Percentiles rank a stretch among this genome's conserved stretches.
These are phyloP conservation scores for Cryptocephalus primarius DNA, from an alignment of 2,888 invertebrate genomes.

Conservation along the genomic window DNA sequence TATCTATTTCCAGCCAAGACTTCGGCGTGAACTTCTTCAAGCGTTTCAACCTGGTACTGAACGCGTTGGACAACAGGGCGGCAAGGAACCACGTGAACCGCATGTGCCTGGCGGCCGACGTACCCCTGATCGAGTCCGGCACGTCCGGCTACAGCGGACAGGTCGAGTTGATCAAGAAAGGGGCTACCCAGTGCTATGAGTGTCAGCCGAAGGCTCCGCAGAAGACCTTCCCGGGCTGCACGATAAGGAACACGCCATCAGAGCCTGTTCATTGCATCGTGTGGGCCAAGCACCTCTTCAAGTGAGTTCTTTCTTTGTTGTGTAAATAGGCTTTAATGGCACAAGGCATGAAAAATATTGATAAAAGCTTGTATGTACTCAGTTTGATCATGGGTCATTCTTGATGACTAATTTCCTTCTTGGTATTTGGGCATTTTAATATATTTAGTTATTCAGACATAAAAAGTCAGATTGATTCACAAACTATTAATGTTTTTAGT, in stretches of 20 bases:
- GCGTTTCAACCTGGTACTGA: slow-evolving; percentile 83
- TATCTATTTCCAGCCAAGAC: slow-evolving; percentile 54
- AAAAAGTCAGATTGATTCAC: too few relatives aligned
- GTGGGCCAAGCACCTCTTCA: slow-evolving; percentile 98
- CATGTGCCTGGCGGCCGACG: slow-evolving; percentile 91
- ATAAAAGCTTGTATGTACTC: too few relatives aligned
- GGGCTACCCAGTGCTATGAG: slow-evolving; percentile 91
- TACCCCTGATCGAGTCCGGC: slow-evolving; percentile 94
- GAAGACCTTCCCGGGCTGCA: slow-evolving; percentile 94
- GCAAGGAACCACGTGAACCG: slow-evolving; percentile 98
- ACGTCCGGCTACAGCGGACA: slow-evolving; percentile 97
- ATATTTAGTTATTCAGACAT: too few relatives aligned
- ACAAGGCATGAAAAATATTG: too few relatives aligned
- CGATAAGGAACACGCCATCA: slow-evolving; percentile 97
- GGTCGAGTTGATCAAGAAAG: slow-evolving; percentile 78
- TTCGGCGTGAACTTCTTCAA: slow-evolving; percentile 89
- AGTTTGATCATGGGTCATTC: too few relatives aligned
- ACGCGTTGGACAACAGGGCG: slow-evolving; percentile 92
- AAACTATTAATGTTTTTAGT: slow-evolving; percentile 39
- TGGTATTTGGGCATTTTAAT: too few relatives aligned
- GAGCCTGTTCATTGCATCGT: slow-evolving; percentile 99
- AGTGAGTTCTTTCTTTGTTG: slow-evolving; percentile 44
- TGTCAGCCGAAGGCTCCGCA: slow-evolving; percentile 86
- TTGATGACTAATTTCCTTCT: too few relatives aligned
- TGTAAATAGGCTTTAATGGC: too few relatives aligned